phyloP scores from a whole-genome alignment of 2,797 vertebrate genomes.

The Poecilia velifera region DNA sequence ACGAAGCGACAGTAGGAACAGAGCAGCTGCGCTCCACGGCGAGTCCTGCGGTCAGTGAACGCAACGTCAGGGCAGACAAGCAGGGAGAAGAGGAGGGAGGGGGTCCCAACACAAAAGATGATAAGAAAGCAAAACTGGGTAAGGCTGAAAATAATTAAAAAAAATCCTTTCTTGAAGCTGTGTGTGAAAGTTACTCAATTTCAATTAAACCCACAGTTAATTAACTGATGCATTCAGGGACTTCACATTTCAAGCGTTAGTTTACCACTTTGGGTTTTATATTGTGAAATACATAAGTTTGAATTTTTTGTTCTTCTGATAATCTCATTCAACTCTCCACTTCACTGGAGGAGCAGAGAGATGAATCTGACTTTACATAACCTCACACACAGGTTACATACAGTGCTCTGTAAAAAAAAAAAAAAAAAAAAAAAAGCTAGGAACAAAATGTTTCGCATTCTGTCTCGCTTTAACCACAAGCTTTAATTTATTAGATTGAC shows the following conservation, averaged over 20 bases:
- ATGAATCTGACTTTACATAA: neutral
- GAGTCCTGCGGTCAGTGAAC: constrained; percentile 4
- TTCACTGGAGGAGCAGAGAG: neutral
- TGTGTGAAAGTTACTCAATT: neutral
- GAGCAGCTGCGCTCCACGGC: constrained; percentile 15
- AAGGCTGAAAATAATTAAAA: constrained; percentile 5
- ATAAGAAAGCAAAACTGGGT: constrained; percentile 52
- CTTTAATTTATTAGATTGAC: neutral
- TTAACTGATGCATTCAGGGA: neutral
- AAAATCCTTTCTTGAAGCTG: neutral
- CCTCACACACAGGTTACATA: neutral
- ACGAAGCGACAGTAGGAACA: constrained; percentile 18
- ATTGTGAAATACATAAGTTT: neutral
- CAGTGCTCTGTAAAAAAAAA: neutral
- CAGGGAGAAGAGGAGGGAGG: constrained; percentile 20
- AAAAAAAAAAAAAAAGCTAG: neutral
- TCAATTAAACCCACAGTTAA: neutral
- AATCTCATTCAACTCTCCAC: neutral
- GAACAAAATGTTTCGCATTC: neutral
- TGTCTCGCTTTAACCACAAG: neutral
- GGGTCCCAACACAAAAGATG: constrained; percentile 19
- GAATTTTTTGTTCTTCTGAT: no score
- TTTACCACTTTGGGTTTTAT: neutral
- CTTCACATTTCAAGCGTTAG: neutral
- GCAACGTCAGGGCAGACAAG: constrained; percentile 4